Conservation (phyloP, 2,888 invertebrate species). For the Embidobia sp. region DNA sequence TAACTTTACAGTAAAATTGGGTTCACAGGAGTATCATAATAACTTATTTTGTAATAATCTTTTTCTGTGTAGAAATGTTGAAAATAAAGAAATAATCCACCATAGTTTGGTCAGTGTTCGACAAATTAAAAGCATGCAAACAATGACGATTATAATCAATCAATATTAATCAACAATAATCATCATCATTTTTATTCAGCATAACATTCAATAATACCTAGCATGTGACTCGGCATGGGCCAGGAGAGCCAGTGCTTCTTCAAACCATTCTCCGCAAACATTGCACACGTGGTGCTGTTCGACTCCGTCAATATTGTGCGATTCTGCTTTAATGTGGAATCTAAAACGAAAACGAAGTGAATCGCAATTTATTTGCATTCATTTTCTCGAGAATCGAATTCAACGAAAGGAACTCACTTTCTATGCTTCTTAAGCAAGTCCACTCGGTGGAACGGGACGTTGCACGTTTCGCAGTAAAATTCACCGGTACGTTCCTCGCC, state of each 20-base stretch:
- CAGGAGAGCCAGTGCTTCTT: slow-evolving; percentile 88
- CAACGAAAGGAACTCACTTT: slow-evolving; percentile 78
- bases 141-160: too few species aligned
- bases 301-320: slow-evolving; percentile 73
- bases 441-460: slow-evolving; percentile 89
- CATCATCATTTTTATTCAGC: not conserved
- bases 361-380: too few species aligned
- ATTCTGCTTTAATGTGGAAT: slow-evolving; percentile 79
- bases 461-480: slow-evolving; percentile 88
- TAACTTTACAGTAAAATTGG: too few species aligned
- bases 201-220: slow-evolving; percentile 75
- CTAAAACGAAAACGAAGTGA: slow-evolving; percentile 67
- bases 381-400: too few species aligned
- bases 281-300: slow-evolving; percentile 86
- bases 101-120: too few species aligned
- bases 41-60: too few species aligned
- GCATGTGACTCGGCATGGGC: slow-evolving; percentile 92
- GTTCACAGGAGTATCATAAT: too few species aligned
- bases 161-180: too few species aligned
- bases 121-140: too few species aligned
- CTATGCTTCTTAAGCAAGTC: slow-evolving; percentile 89
- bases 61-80: too few species aligned
- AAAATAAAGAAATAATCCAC: too few species aligned
- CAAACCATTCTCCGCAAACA: slow-evolving; percentile 90
- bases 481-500: slow-evolving; percentile 85